A percentile compares a stretch with the other conserved stretches of the same genome.
These are phyloP conservation scores for Myotis brandtii DNA, from an alignment of 2,113 vertebrate species.

Conservation along the genomic window DNA sequence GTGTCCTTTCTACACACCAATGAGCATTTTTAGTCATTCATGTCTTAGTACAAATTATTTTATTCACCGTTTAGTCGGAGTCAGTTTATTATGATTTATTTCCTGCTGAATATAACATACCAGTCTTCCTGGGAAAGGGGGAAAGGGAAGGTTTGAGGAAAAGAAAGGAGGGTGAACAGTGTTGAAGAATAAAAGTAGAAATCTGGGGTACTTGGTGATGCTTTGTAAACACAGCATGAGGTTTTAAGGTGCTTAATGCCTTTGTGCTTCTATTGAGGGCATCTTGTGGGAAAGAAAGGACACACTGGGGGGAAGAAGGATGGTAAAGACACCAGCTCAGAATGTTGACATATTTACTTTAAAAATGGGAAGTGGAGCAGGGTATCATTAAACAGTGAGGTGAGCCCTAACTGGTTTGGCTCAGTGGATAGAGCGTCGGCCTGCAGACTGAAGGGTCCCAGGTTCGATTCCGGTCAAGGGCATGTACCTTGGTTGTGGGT, in stretches of 20 bases:
- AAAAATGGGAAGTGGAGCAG: background rate
- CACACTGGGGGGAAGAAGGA: background rate
- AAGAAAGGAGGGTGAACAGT: background rate
- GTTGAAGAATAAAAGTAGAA: background rate
- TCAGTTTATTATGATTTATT: slow-evolving; percentile 41
- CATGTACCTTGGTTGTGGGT: too few species aligned
- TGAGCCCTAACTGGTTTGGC: background rate
- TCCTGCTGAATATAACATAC: background rate
- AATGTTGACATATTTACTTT: background rate
- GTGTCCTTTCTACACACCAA: background rate
- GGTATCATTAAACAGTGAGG: background rate
- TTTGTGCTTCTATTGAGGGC: background rate
- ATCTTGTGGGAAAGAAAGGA: background rate
- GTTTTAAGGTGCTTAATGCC: background rate
- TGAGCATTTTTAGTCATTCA: background rate
- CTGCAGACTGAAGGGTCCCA: too few species aligned
- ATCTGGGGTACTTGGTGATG: background rate
- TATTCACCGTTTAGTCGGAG: background rate
- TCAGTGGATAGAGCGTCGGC: too few species aligned
- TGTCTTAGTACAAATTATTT: background rate
- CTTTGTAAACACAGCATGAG: background rate
- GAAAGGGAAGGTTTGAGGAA: background rate
- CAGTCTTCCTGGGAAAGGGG: background rate
- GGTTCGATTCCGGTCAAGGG: too few species aligned
- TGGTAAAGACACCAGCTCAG: background rate